These are phyloP conservation scores for Drosophila melanosoma DNA, from an alignment of 2,888 invertebrate species.

Conservation along the genomic window DNA sequence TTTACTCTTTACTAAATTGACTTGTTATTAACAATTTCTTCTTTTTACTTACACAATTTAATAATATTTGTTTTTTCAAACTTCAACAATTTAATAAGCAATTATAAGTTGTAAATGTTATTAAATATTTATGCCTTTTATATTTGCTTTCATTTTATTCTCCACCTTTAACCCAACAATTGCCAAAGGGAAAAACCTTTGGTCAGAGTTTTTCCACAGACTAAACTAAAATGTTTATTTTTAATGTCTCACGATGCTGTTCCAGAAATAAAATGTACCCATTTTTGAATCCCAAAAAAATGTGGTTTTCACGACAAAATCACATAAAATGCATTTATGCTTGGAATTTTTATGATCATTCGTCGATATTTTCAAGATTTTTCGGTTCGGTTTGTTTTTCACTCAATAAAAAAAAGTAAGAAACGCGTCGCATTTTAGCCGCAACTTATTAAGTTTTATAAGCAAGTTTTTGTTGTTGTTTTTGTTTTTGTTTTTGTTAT, in stretches of 20 bases:
- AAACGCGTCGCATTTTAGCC: slow-evolving; percentile 64
- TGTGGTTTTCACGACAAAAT: slow-evolving; percentile 31
- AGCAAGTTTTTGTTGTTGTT: slow-evolving; percentile 34
- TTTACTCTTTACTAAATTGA: background rate
- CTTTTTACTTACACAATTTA: background rate
- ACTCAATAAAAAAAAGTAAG: slow-evolving; percentile 65
- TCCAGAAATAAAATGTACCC: slow-evolving; percentile 50
- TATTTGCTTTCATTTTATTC: background rate
- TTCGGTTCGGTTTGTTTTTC: slow-evolving; percentile 72
- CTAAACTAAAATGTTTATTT: slow-evolving; percentile 59
- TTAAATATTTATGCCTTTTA: background rate
- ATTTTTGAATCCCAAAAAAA: slow-evolving; percentile 25
- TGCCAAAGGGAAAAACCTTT: background rate
- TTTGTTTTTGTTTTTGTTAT: too few species aligned
- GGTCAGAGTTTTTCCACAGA: background rate
- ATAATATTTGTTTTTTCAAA: background rate
- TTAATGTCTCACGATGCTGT: slow-evolving; percentile 31
- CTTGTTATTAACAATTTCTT: background rate
- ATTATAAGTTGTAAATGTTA: background rate
- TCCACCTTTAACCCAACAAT: slow-evolving; percentile 1
- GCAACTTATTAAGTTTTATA: slow-evolving; percentile 68
- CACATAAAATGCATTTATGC: slow-evolving; percentile 68
- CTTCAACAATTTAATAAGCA: background rate
- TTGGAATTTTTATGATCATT: slow-evolving; percentile 71
- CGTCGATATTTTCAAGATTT: slow-evolving; percentile 62